Evolutionary conservation across 1,140 invertebrate genomes (phyloP).

Genomic region (Apis florea): DNA sequence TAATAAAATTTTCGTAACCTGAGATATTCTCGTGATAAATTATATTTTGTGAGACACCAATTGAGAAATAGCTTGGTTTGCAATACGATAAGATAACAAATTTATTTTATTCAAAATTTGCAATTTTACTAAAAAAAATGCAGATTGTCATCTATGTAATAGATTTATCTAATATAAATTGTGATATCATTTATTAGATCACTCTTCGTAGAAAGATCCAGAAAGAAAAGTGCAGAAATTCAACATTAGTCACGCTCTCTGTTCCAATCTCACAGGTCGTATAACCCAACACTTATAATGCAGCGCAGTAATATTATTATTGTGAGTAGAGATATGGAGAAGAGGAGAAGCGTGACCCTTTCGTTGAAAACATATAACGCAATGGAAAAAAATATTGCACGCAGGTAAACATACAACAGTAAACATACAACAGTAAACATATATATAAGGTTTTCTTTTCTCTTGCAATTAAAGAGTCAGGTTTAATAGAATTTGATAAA

Average conservation of each 20-base stretch:
- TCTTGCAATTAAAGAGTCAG: not conserved
- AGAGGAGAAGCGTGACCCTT: not conserved
- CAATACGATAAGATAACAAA: no score
- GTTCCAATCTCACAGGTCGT: not conserved
- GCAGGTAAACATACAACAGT: not conserved
- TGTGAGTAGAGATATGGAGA: not conserved
- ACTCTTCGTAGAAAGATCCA: conserved; percentile 1
- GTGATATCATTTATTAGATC: not conserved
- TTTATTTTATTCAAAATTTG: not conserved
- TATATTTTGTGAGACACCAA: no score
- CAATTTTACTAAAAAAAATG: conserved; percentile 10
- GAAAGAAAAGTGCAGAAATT: not conserved
- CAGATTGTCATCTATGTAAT: not conserved
- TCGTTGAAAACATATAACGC: not conserved
- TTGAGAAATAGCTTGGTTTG: no score
- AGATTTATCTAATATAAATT: not conserved
- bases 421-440: not conserved
- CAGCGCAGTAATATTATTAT: conserved; percentile 2
- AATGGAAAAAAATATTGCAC: not conserved
- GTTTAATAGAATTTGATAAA: not conserved
- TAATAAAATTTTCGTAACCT: no score
- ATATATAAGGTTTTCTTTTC: not conserved
- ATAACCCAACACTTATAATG: not conserved
- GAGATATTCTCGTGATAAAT: no score
- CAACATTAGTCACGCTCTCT: not conserved